Evolutionary conservation across 2,113 vertebrate genomes (phyloP), one percentile per base, ranked within the genome.

Genomic region (Sceloporus undulatus): DNA sequence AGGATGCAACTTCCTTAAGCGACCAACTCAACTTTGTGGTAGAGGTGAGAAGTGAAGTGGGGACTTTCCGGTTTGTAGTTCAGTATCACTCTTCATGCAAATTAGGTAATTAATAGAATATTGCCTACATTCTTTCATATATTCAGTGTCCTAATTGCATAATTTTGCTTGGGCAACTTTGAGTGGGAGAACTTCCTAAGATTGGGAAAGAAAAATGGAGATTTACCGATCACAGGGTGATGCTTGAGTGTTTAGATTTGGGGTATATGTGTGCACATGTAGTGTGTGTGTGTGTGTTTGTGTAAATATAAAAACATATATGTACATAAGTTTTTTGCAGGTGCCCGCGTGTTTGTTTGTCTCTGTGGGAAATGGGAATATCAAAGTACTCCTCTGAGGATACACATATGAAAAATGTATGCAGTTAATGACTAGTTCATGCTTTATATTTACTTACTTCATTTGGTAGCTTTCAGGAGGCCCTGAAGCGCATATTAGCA

Each of bases 121-220:
- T 88, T 82, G 79, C 79, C 66, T 23, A 82, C 48, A 65, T 82
- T 82, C n/a, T 65, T 40, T 82, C 16, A 77, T 8, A 66, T 59
- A 82, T 76, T 66, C 56, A 34, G 62, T 68, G n/a, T 54, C 71
- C 79, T 27, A 8, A 34, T 82, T 88, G 79, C 86, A 82, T 88
- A 88, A 87, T 88, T 88, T 82, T 77, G 78, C 86, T 65, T 76
- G 42, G 56, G 86, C 56, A 82, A 76, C 27, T 82, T n/a, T 52
- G 27, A 40, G 79, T 75, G 40, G 42, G 79, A 88, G 71, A 76
- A 52, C 82, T 82, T 82, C 71, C 71, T 76, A n/a, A 65, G 73
- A 77, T 27, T 65, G 74, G 71, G 74, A 76, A 77, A 77, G 34
- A 59, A 59, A 62, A 42, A 9, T n/a, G 25, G 73, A 76, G 71